Conservation (phyloP, 2,113 vertebrate genomes). For the Procapra przewalskii region DNA sequence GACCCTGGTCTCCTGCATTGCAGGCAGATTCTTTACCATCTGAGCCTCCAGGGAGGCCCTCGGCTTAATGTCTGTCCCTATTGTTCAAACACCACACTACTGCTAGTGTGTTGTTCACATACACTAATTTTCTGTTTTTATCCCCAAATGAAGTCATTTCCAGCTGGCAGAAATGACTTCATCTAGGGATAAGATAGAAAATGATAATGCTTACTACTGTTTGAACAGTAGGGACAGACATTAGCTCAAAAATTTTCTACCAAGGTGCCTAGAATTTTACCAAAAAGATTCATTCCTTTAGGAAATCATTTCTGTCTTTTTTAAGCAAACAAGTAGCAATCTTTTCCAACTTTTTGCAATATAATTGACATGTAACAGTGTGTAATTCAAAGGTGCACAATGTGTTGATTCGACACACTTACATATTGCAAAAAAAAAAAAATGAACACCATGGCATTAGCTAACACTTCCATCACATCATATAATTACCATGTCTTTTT, state of each 20-base stretch:
- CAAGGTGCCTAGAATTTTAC: neutral
- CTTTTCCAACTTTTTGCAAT: neutral
- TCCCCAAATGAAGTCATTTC: neutral
- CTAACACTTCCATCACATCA: neutral
- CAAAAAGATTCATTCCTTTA: neutral
- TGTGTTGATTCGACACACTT: neutral
- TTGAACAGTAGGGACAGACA: neutral
- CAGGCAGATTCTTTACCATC: neutral
- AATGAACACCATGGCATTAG: neutral
- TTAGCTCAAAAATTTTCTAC: neutral
- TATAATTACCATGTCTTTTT: neutral
- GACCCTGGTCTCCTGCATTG: neutral
- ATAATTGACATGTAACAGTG: neutral
- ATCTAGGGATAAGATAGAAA: neutral
- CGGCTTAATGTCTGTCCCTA: neutral
- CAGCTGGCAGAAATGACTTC: neutral
- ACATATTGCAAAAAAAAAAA: neutral
- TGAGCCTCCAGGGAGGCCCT: neutral
- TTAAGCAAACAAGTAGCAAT: neutral
- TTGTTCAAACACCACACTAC: neutral
- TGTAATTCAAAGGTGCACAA: neutral
- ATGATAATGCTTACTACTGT: neutral
- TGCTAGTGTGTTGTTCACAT: rapidly evolving
- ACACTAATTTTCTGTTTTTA: neutral
- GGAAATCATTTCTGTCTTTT: neutral